Evolutionary conservation across 1,140 invertebrate genomes (phyloP).

Genomic region (Tigriopus japonicus): DNA sequence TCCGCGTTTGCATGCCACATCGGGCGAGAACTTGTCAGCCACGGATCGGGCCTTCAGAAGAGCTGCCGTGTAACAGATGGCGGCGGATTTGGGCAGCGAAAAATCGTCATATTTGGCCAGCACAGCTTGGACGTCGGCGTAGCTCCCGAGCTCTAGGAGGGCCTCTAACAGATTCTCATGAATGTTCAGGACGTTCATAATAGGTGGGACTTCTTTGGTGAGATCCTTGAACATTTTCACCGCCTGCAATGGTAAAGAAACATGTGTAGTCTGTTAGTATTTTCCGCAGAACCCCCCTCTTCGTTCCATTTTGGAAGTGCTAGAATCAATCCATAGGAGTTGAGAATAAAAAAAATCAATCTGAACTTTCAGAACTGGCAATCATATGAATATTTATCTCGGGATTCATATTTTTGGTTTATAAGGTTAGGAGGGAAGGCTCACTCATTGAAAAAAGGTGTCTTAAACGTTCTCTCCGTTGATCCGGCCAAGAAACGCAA

Average conservation of each 20-base stretch:
- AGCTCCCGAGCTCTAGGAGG: constrained; percentile 83
- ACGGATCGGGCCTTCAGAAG: constrained; percentile 77
- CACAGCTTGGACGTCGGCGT: constrained; percentile 89
- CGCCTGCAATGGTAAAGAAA: constrained; percentile 25
- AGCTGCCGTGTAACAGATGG: constrained; percentile 92
- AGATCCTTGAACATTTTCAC: constrained; percentile 93
- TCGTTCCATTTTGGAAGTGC: no score
- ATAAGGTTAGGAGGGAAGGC: no score
- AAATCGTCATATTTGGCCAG: constrained; percentile 93
- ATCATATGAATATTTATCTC: no score
- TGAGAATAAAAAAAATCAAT: no score
- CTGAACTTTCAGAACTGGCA: no score
- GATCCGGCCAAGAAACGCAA: background rate
- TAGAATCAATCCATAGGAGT: no score
- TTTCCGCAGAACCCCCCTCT: no score
- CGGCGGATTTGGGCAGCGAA: constrained; percentile 80
- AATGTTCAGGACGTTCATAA: constrained; percentile 84
- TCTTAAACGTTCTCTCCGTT: no score
- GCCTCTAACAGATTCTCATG: constrained; percentile 96
- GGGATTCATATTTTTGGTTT: no score
- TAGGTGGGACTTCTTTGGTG: constrained; percentile 89
- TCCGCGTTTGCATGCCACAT: constrained; percentile 66
- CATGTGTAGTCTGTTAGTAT: no score
- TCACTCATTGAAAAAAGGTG: no score
- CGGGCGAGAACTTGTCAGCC: constrained; percentile 65